Percentiles rank a stretch among this genome's conserved stretches.
Evolutionary conservation across 2,113 vertebrate species (phyloP).

Genomic region (Pollimyrus isidori): DNA sequence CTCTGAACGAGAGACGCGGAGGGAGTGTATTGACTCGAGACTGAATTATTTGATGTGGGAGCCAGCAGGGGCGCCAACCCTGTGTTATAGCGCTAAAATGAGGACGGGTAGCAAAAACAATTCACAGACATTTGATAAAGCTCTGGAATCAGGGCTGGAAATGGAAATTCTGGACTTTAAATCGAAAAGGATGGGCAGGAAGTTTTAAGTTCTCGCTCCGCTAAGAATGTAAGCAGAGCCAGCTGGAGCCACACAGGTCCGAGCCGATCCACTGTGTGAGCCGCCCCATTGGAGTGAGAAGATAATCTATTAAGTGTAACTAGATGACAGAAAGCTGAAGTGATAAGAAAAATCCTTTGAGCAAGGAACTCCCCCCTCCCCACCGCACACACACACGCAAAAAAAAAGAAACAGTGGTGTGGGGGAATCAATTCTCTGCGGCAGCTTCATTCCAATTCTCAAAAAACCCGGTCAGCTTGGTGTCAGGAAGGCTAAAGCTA

Average conservation of each 20-base stretch:
- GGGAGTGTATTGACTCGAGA: neutral
- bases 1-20: neutral
- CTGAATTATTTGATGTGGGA: neutral
- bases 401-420: neutral
- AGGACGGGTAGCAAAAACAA: neutral
- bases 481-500: neutral
- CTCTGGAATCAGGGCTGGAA: neutral
- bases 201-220: neutral
- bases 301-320: slow-evolving; percentile 11
- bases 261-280: neutral
- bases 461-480: neutral
- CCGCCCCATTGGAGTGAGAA: neutral
- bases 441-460: neutral
- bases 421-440: slow-evolving; percentile 6
- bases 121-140: neutral
- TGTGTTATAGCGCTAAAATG: neutral
- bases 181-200: neutral
- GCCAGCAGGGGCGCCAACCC: neutral
- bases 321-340: slow-evolving; percentile 10
- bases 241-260: neutral
- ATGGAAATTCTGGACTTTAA: slow-evolving; percentile 4
- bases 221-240: neutral
- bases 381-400: no score
- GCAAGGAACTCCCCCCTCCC: neutral
- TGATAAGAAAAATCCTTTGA: slow-evolving; percentile 13